Base-by-base conservation (phyloP, 2,888 invertebrate species). In the Chouioia cunea region DNA sequence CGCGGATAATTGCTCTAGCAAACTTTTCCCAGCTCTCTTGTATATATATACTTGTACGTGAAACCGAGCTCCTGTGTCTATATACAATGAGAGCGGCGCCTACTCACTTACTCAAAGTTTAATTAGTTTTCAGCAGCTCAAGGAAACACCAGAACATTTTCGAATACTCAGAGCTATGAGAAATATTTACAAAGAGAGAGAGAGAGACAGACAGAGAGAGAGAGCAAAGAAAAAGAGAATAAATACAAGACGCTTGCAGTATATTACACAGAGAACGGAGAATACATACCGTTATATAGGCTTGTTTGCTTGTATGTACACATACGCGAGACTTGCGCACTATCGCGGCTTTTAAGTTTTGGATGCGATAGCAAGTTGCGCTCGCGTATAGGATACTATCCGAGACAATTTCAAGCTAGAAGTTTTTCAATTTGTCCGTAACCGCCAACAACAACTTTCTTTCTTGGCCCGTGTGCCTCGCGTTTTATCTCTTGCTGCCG, bases 341-440 rank as follows among this genome's bases (percentile, higher is more conserved):
- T 22, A 18, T 27, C 8, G 36, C 18, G 53, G 59, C 46, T 77
- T n/a, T n/a, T 77, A 81, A 83, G 81, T 83, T 82, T 77, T 23
- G 50, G 62, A 48, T 56, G 22, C 36, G 47, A 20, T 74, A 77
- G 70, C 74, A 77, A 80, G 79, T 36, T 79, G 48, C 46, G n/a
- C 18, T 36, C 23, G 27, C 14, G 23, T 48, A 16, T 36, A 74
- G 77, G 77, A 36, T 36, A 36, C 36, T 36, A 36, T 36, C 36
- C 76, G 78, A 77, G 79, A 83, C 84, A 83, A 83, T 85, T 83
- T 83, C 80, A 78, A 75, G 75, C 70, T 66, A 75, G 79, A 85
- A 85, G 84, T 85, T 85, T 85, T 85, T 85, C 85, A 85, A 85
- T 85, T 85, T 85, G 80, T 81, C 75, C 76, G 74, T 64, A 62